Base-by-base conservation (phyloP, 2,797 vertebrate genomes). In the Carcharodon carcharias region DNA sequence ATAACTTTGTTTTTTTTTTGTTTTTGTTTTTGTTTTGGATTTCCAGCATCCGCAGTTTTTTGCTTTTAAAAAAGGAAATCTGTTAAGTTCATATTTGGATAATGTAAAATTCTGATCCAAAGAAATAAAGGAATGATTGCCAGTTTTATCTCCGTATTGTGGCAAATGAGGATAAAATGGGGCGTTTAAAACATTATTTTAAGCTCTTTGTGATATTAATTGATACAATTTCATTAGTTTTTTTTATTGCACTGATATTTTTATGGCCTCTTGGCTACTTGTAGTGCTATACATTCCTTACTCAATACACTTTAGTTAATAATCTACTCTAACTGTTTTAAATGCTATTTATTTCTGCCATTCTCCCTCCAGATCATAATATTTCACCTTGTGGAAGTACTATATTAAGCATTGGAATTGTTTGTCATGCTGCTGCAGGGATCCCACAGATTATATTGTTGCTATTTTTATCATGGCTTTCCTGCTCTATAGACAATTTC, bases 381-480 rank as follows among this genome's bases (percentile, higher is more conserved):
- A 50, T 77, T 95, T 73, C 69, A 95, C 94, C 94, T 77, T 95
- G 71, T 56, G 50, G 50, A 21, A 23, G 14, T 56, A 69, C 50
- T 95, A 95, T 77, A 56, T 56, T 73, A 58, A 77, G 94, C 94
- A 77, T 31, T 28, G 11, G 94, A 95, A 71, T 73, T 14, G 45
- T 54, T 54, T 50, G 18, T 95, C 16, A 58, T 77, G 54, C 94
- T 56, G 65, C 94, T 54, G 69, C 28, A 71, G 45, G 71, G 67
- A 95, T 73, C 31, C 94, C 71, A n/a, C 28, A 35, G 69, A 95
- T 95, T 77, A 77, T 77, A 77, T 58, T 54, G 14, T 31, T 73
- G 35, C 94, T 95, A 95, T 95, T 95, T 73, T 95, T 95, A 95
- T 35, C 69, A 50, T 58, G 94, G 94, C 31, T 71, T 95, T 95